phyloP scores from a whole-genome alignment of 2,888 invertebrate genomes.

The Actias luna region DNA sequence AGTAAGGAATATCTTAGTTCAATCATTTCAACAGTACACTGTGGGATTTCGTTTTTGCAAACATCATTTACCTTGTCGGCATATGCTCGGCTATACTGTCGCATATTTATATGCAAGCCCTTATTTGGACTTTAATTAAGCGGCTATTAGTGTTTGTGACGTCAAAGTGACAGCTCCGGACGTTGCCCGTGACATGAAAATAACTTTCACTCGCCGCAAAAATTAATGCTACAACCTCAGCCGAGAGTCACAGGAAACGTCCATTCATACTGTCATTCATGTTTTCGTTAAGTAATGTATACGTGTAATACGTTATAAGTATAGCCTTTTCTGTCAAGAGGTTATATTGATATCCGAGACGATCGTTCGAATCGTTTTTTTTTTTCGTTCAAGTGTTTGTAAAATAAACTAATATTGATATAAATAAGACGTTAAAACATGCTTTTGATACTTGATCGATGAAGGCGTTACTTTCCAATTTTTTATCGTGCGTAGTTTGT shows the following conservation, averaged over 20 bases:
- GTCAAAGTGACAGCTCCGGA: slow-evolving; percentile 15
- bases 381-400: neutral
- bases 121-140: slow-evolving; percentile 23
- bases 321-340: neutral
- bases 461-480: too few relatives aligned
- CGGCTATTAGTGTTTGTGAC: slow-evolving; percentile 25
- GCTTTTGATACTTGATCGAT: too few relatives aligned
- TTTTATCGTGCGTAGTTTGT: too few relatives aligned
- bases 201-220: slow-evolving; percentile 38
- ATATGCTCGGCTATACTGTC: neutral
- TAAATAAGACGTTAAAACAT: neutral
- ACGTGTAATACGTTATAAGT: neutral
- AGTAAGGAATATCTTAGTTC: neutral
- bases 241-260: slow-evolving; percentile 35
- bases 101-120: neutral
- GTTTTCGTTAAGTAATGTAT: slow-evolving; percentile 16
- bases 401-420: neutral
- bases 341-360: neutral
- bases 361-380: neutral
- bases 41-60: neutral
- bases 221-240: slow-evolving; percentile 20
- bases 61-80: neutral
- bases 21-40: neutral
- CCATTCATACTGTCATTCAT: slow-evolving; percentile 9
- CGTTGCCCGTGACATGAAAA: slow-evolving; percentile 30